phyloP scores from a whole-genome alignment of 2,113 vertebrate genomes.

The Microtus oregoni region DNA sequence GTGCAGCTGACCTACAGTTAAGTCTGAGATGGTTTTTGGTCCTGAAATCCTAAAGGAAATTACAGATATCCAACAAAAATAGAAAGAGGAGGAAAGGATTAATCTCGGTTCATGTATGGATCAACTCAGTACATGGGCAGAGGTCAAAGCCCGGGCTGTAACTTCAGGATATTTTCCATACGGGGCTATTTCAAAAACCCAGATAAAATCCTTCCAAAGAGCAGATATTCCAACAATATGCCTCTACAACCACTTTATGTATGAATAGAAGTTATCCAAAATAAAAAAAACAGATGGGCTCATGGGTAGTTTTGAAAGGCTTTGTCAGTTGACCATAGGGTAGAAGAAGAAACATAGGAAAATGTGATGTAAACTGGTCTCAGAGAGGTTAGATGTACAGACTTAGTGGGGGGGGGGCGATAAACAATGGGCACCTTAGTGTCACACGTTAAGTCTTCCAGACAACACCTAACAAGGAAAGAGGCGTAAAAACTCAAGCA shows the following conservation, averaged over 20 bases:
- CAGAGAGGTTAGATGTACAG: not conserved
- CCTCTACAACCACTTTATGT: not conserved
- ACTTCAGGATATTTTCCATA: not conserved
- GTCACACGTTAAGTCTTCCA: not conserved
- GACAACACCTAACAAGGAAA: not conserved
- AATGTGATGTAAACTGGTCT: not conserved
- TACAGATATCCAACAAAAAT: not conserved
- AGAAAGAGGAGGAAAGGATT: not conserved
- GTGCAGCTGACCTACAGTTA: not conserved
- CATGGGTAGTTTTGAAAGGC: not conserved
- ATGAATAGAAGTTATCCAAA: not conserved
- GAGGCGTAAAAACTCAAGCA: not conserved
- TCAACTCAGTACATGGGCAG: not conserved
- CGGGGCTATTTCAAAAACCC: not conserved
- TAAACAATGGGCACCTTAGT: not conserved
- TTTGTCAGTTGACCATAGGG: not conserved
- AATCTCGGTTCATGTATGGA: not conserved
- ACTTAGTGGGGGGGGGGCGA: not conserved
- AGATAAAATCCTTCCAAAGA: not conserved
- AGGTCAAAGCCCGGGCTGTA: not conserved
- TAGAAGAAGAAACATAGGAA: slow-evolving; percentile 34
- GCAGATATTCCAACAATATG: not conserved
- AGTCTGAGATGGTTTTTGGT: not conserved
- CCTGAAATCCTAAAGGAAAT: not conserved
- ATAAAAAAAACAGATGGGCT: not conserved